Conservation (phyloP, 2,888 invertebrate species). For the Coremacera marginata region DNA sequence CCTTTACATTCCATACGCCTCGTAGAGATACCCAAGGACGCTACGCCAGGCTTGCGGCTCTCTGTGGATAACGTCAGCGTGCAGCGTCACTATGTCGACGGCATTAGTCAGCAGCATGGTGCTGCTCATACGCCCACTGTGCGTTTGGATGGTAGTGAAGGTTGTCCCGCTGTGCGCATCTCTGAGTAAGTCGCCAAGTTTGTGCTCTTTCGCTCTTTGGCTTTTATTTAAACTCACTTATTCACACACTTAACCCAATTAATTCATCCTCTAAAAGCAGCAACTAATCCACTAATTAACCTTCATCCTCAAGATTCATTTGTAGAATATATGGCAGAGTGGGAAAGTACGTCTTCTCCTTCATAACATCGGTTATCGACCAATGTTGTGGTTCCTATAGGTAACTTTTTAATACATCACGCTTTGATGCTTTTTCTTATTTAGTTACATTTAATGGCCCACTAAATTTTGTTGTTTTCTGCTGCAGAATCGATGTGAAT, state of each 20-base stretch:
- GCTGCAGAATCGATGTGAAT: constrained; percentile 81
- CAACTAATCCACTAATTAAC: constrained; percentile 36
- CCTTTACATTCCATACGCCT: constrained; percentile 87
- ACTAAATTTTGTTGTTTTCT: not conserved
- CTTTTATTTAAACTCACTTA: not conserved
- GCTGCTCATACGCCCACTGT: constrained; percentile 41
- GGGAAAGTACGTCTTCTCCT: constrained; percentile 78
- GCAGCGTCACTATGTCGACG: constrained; percentile 44
- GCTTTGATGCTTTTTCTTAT: not conserved
- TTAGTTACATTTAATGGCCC: not conserved
- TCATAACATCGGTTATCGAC: constrained; percentile 79
- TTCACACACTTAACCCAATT: constrained; percentile 9
- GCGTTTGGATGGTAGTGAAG: constrained; percentile 57
- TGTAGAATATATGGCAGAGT: constrained; percentile 78
- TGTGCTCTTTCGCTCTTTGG: not conserved
- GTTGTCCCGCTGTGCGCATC: constrained; percentile 76
- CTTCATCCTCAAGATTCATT: constrained; percentile 55
- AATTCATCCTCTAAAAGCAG: constrained; percentile 3
- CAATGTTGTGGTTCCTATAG: constrained; percentile 80
- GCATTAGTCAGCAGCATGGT: constrained; percentile 34
- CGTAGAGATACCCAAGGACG: constrained; percentile 79
- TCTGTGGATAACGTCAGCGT: constrained; percentile 59
- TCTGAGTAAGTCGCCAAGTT: constrained; percentile 73
- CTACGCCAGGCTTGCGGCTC: constrained; percentile 76
- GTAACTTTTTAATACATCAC: constrained; percentile 66